A percentile compares a stretch with the other conserved stretches of the same genome.
These are phyloP conservation scores for Xerus inauris DNA, from an alignment of 2,113 vertebrate species.

Conservation along the genomic window DNA sequence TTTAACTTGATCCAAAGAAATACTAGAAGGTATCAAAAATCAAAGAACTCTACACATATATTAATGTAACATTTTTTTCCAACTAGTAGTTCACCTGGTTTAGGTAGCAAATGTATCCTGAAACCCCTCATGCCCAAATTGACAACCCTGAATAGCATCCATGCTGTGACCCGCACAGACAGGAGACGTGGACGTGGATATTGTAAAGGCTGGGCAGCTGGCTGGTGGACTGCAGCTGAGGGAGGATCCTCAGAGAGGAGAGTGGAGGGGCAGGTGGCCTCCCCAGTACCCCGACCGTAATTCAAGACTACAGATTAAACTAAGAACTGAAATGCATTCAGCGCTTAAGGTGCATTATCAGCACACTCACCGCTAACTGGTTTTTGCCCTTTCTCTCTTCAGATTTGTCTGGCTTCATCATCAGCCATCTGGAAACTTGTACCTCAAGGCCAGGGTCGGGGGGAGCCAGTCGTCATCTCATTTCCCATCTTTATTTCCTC, in stretches of 20 bases:
- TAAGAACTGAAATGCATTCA: not conserved
- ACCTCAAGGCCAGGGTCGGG: not conserved
- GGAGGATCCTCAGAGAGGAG: rapidly evolving
- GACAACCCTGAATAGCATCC: rapidly evolving
- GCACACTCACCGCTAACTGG: rapidly evolving
- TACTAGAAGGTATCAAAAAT: not conserved
- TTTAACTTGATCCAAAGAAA: not conserved
- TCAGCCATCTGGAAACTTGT: constrained; percentile 63
- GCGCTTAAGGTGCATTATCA: rapidly evolving
- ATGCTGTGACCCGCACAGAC: rapidly evolving
- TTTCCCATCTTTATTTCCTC: not conserved
- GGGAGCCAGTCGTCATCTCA: not conserved
- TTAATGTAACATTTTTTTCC: not conserved
- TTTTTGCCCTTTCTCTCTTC: not conserved
- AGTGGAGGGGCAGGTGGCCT: not conserved
- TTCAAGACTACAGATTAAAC: rapidly evolving
- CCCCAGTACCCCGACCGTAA: not conserved
- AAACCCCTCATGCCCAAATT: rapidly evolving
- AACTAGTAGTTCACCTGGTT: not conserved
- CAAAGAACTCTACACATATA: not conserved
- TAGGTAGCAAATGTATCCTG: not conserved
- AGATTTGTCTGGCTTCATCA: not conserved
- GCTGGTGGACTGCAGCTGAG: not conserved
- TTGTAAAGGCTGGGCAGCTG: not conserved
- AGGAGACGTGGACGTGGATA: rapidly evolving